phyloP scores from a whole-genome alignment of 1,140 invertebrate genomes.

The Drosophila fuyamai region DNA sequence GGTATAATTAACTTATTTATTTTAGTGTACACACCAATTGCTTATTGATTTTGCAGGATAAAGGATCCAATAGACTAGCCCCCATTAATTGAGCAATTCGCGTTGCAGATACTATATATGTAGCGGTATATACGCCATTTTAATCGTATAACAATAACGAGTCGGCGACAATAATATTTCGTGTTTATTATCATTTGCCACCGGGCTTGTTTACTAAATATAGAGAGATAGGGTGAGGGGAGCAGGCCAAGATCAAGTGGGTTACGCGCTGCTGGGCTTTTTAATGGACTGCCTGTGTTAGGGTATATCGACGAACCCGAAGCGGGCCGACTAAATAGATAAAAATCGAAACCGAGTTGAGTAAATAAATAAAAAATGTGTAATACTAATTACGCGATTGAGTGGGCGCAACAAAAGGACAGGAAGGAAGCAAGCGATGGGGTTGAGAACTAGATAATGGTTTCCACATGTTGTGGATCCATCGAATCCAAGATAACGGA shows the following conservation, averaged over 20 bases:
- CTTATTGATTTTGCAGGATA: constrained; percentile 22
- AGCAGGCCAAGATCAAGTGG: constrained; percentile 15
- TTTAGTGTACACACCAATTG: constrained; percentile 5
- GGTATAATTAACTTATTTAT: constrained; percentile 26
- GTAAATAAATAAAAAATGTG: constrained; percentile 44
- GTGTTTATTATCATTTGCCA: constrained; percentile 63
- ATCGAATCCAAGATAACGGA: constrained; percentile 1
- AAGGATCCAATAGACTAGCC: constrained; percentile 3
- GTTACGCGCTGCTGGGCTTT: constrained; percentile 36
- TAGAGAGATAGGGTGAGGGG: constrained; percentile 5
- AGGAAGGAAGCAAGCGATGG: constrained; percentile 5
- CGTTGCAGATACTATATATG: not conserved
- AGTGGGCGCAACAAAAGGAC: constrained; percentile 4
- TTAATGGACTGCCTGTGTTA: constrained; percentile 13
- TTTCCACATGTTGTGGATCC: constrained; percentile 17
- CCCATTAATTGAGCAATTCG: constrained; percentile 2
- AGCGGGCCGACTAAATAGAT: constrained; percentile 6
- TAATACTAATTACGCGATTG: constrained; percentile 18
- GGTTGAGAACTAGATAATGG: constrained; percentile 27
- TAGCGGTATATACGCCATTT: not conserved
- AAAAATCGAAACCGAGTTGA: constrained; percentile 9
- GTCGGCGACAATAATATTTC: constrained; percentile 44
- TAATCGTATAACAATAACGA: constrained; percentile 61
- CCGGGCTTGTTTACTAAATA: constrained; percentile 45
- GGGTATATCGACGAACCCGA: not conserved